These are phyloP conservation scores for Chalcis sispes DNA, from an alignment of 2,888 invertebrate genomes.

Conservation along the genomic window DNA sequence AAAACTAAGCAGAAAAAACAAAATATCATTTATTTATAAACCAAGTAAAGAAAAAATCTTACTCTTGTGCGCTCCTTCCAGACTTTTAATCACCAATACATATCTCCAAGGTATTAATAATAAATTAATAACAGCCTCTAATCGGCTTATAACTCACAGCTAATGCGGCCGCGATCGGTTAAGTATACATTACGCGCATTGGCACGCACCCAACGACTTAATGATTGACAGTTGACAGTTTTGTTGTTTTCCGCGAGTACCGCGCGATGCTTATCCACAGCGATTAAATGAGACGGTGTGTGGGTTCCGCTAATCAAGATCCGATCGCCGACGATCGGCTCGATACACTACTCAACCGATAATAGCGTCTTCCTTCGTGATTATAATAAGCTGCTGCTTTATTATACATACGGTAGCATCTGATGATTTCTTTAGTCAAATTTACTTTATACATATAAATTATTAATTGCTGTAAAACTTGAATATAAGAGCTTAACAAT, in stretches of 20 bases:
- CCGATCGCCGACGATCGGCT: conserved; percentile 55
- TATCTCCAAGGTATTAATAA: conserved; percentile 47
- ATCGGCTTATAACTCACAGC: conserved; percentile 48
- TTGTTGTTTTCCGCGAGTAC: conserved; percentile 37
- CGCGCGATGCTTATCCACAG: conserved; percentile 46
- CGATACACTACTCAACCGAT: conserved; percentile 20
- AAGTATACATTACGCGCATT: not conserved
- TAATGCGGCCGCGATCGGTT: conserved; percentile 13
- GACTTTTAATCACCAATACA: too few relatives aligned
- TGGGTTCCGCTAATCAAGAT: conserved; percentile 65
- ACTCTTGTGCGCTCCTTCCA: too few relatives aligned
- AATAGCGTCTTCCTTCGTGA: not conserved
- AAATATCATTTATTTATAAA: too few relatives aligned
- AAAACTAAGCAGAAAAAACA: too few relatives aligned
- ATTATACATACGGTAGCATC: not conserved
- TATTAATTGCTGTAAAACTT: too few relatives aligned
- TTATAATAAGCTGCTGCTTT: not conserved
- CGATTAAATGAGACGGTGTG: not conserved
- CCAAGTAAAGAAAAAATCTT: too few relatives aligned
- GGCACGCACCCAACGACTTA: conserved; percentile 20
- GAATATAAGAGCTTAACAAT: too few relatives aligned
- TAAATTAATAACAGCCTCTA: conserved; percentile 50
- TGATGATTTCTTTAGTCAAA: not conserved
- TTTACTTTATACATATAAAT: too few relatives aligned
- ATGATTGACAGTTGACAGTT: conserved; percentile 58